Evolutionary conservation across 2,113 vertebrate genomes (phyloP), one percentile per base, ranked within the genome.

Genomic region (Tyrannus savana): DNA sequence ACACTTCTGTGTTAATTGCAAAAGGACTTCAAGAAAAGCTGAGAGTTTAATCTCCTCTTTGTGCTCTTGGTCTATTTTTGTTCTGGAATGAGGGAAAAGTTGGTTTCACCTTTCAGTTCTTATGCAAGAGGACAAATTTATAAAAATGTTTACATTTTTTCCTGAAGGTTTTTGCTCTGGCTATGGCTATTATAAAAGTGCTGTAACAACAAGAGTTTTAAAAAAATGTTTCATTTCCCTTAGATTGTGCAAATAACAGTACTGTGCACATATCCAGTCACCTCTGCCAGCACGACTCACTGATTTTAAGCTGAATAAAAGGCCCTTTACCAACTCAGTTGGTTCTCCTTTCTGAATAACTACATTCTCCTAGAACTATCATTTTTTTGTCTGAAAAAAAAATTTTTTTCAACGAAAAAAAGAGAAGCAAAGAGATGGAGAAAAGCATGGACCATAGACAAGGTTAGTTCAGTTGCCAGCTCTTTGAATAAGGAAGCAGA

Each of bases 81-180:
- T 80, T 73, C 60, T 53, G 67, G 52, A 82, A 94, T 31, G 63
- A 79, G 15, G 37, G 24, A 52, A 74, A 94, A 63, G 37, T 31
- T 91, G 56, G 42, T 85, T 91, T 90, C 75, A 90, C 72, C 52
- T 96, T 93, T 91, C 75, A 55, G 63, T 74, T 90, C 75, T 95
- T 85, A 79, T 56, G 47, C 44, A 79, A 94, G 8, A 77, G 78
- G 80, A 87, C 27, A 80, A 80, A 91, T 91, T 83, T 91, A 79
- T 46, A 42, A 91, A 96, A 94, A 85, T 75, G 35, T 96, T 95
- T 93, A 88, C 84, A 83, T 96, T 94, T 89, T 93, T 83, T 82
- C 59, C 46, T 46, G 67, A 77, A 94, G 59, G 67, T 16, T 91
- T 91, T 90, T 94, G 55, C 68, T 91, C 78, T 78, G 64, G 74